Evolutionary conservation across 2,797 vertebrate species (phyloP).

Genomic region (Pseudochirops cupreus): DNA sequence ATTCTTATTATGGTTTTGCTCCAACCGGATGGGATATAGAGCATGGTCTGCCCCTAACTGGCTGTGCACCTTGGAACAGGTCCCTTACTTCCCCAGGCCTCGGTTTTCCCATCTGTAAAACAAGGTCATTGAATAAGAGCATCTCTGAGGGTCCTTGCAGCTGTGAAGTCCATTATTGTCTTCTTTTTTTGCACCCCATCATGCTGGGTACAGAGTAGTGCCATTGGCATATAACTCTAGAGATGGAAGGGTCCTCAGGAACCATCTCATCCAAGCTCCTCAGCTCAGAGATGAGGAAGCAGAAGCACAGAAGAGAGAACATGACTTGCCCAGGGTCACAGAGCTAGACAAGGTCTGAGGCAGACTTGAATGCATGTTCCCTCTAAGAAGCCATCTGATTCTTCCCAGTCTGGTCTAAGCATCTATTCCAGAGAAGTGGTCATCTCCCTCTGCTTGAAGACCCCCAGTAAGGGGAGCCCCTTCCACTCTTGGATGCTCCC

Average conservation of each 20-base stretch:
- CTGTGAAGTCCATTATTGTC: neutral
- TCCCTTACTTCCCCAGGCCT: neutral
- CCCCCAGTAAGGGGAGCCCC: no score
- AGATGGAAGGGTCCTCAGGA: neutral
- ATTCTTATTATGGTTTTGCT: neutral
- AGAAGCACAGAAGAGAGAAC: neutral
- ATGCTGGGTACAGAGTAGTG: neutral
- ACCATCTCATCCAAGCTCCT: no score
- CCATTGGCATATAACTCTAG: neutral
- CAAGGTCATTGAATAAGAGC: neutral
- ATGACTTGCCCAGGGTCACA: neutral
- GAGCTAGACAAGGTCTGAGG: neutral
- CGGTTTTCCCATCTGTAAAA: slow-evolving; percentile 23
- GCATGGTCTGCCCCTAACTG: neutral
- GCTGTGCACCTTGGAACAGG: neutral
- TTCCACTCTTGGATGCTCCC: neutral
- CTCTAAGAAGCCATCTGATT: no score
- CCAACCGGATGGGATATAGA: neutral
- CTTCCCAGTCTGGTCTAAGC: neutral
- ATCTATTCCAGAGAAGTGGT: neutral
- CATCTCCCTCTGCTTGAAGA: neutral
- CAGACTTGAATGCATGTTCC: neutral
- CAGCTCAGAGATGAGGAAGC: no score
- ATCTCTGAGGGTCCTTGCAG: neutral
- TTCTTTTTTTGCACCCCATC: neutral